Percentiles rank a stretch among this genome's conserved stretches.
These are phyloP conservation scores for Tichodroma muraria DNA, from an alignment of 2,113 vertebrate genomes.

Conservation along the genomic window DNA sequence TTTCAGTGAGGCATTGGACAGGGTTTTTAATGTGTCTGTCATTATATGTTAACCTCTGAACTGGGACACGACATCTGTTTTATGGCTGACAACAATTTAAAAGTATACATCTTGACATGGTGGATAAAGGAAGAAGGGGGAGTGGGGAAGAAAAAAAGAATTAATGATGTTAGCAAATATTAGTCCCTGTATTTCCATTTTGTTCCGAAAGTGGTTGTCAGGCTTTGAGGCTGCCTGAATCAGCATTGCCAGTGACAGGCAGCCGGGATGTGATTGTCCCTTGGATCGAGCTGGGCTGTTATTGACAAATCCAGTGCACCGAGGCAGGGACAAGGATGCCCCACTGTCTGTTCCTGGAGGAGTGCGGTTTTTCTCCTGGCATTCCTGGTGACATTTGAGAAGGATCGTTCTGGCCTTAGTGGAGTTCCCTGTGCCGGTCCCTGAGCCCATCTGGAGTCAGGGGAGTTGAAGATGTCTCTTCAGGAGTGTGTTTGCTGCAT, in stretches of 20 bases:
- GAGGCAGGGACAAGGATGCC: not conserved
- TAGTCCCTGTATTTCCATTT: slow-evolving; percentile 71
- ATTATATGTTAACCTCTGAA: slow-evolving; percentile 68
- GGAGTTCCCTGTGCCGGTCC: not conserved
- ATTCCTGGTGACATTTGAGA: not conserved
- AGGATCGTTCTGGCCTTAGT: not conserved
- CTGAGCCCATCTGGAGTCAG: not conserved
- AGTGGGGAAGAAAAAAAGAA: slow-evolving; percentile 52
- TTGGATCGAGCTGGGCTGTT: not conserved
- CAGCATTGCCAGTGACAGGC: slow-evolving; percentile 54
- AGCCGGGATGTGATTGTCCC: not conserved
- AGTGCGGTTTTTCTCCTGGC: not conserved
- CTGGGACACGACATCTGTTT: slow-evolving; percentile 43
- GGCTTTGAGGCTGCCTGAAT: slow-evolving; percentile 19
- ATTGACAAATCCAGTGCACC: slow-evolving; percentile 16
- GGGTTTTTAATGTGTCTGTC: slow-evolving; percentile 69
- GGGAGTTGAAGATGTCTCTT: not conserved
- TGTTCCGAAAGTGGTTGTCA: slow-evolving; percentile 50
- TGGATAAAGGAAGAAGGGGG: slow-evolving; percentile 59
- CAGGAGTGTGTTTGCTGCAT: not conserved
- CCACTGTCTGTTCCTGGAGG: not conserved
- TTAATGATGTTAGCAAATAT: slow-evolving; percentile 83
- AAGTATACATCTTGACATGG: slow-evolving; percentile 58
- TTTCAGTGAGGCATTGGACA: slow-evolving; percentile 47
- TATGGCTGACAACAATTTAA: slow-evolving; percentile 65